Percentiles rank a stretch among this genome's conserved stretches.
These are phyloP conservation scores for Teinopalpus imperialis DNA, from an alignment of 2,888 invertebrate genomes.

Conservation along the genomic window DNA sequence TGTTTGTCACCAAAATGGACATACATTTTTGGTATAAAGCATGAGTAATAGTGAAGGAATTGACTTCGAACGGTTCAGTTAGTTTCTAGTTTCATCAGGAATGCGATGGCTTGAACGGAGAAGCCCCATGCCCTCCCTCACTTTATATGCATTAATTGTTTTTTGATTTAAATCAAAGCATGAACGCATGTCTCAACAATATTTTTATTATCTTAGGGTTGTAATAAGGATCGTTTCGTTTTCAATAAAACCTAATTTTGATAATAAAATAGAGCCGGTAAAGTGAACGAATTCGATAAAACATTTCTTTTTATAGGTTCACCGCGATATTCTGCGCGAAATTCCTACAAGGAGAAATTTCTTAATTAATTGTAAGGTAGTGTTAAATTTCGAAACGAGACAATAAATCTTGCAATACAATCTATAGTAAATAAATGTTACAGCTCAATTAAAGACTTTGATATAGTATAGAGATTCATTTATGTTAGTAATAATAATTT, in stretches of 20 bases:
- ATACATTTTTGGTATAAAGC: too few relatives aligned
- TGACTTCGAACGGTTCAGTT: too few relatives aligned
- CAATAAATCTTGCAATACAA: too few relatives aligned
- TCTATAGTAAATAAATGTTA: too few relatives aligned
- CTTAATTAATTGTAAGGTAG: slow-evolving; percentile 13
- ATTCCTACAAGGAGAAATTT: slow-evolving; percentile 10
- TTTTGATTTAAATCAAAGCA: slow-evolving; percentile 11
- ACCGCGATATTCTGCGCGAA: slow-evolving; percentile 25
- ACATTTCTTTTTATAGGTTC: slow-evolving; percentile 32
- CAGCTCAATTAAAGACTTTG: too few relatives aligned
- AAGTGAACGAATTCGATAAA: slow-evolving; percentile 32
- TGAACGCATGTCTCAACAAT: background rate
- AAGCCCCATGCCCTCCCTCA: background rate
- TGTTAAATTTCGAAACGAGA: slow-evolving; percentile 8
- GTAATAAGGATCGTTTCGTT: slow-evolving; percentile 19
- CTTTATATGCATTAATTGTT: background rate
- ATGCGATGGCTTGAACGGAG: too few relatives aligned
- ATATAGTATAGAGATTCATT: too few relatives aligned
- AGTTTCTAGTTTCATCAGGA: too few relatives aligned
- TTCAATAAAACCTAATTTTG: slow-evolving; percentile 17
- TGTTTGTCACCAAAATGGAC: too few relatives aligned
- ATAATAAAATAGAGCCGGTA: slow-evolving; percentile 23
- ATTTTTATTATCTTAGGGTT: slow-evolving; percentile 5
- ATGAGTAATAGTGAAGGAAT: too few relatives aligned
- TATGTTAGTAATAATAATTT: too few relatives aligned